Evolutionary conservation across 2,113 vertebrate genomes (phyloP).

Genomic region (Notothenia coriiceps): DNA sequence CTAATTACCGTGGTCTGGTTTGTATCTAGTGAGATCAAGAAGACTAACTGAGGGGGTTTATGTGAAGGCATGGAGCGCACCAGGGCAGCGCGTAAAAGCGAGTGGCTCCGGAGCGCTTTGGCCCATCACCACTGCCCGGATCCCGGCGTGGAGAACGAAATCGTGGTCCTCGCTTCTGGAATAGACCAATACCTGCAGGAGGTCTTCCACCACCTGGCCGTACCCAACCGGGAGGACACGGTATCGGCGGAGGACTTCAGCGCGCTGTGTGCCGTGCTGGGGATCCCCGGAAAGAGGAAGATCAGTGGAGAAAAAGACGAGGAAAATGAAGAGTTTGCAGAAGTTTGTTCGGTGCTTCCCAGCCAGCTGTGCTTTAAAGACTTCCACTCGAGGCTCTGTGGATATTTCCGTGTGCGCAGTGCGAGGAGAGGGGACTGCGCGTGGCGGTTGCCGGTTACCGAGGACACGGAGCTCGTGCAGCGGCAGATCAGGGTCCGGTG

Average conservation of each 20-base stretch:
- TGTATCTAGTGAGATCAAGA: neutral
- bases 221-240: slow-evolving; percentile 66
- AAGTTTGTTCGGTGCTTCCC: slow-evolving; percentile 66
- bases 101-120: slow-evolving; percentile 83
- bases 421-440: slow-evolving; percentile 23
- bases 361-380: slow-evolving; percentile 78
- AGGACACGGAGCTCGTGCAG: slow-evolving; percentile 85
- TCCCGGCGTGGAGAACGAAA: slow-evolving; percentile 79
- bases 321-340: slow-evolving; percentile 48
- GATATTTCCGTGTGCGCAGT: slow-evolving; percentile 75
- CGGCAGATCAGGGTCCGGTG: slow-evolving; percentile 81
- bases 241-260: slow-evolving; percentile 82
- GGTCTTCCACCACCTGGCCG: slow-evolving; percentile 85
- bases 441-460: slow-evolving; percentile 73
- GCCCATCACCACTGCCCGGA: slow-evolving; percentile 80
- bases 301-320: neutral
- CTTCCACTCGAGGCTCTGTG: slow-evolving; percentile 85
- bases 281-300: slow-evolving; percentile 37
- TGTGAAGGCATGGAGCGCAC: slow-evolving; percentile 46
- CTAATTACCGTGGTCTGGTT: neutral
- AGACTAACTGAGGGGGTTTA: neutral
- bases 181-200: slow-evolving; percentile 87
- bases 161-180: slow-evolving; percentile 84
- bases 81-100: slow-evolving; percentile 78
- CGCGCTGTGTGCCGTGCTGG: slow-evolving; percentile 80